Conservation (phyloP, 2,797 vertebrate species). For the Bradypus variegatus region DNA sequence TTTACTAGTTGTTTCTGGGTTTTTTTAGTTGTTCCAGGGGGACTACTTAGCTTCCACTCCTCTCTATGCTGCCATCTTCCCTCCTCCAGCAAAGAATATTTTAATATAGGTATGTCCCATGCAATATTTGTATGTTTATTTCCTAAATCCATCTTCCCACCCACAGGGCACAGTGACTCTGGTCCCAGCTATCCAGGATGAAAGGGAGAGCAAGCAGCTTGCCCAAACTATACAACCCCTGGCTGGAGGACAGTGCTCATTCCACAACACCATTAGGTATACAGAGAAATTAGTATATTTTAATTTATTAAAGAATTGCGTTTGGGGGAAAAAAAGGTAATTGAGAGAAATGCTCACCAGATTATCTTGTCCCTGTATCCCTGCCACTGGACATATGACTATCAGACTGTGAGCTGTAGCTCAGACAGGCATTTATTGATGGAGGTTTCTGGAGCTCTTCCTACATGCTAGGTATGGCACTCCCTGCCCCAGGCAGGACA, state of each 20-base stretch:
- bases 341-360: neutral
- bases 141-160: neutral
- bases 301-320: neutral
- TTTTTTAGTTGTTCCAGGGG: too few relatives aligned
- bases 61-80: too few relatives aligned
- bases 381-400: neutral
- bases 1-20: too few relatives aligned
- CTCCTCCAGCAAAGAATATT: too few relatives aligned
- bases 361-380: neutral
- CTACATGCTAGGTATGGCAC: fast-evolving
- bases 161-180: neutral
- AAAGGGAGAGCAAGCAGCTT: neutral
- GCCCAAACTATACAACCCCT: neutral
- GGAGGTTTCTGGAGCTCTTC: neutral
- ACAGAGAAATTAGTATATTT: neutral
- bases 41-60: too few relatives aligned
- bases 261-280: neutral
- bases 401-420: neutral
- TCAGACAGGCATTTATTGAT: neutral
- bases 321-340: neutral
- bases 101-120: neutral
- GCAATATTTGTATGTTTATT: neutral
- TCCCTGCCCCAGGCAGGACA: neutral
- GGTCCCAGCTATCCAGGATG: neutral
- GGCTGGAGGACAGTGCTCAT: neutral